Base-by-base conservation (phyloP, 2,113 vertebrate species). In the Nannobrachium achirus region DNA sequence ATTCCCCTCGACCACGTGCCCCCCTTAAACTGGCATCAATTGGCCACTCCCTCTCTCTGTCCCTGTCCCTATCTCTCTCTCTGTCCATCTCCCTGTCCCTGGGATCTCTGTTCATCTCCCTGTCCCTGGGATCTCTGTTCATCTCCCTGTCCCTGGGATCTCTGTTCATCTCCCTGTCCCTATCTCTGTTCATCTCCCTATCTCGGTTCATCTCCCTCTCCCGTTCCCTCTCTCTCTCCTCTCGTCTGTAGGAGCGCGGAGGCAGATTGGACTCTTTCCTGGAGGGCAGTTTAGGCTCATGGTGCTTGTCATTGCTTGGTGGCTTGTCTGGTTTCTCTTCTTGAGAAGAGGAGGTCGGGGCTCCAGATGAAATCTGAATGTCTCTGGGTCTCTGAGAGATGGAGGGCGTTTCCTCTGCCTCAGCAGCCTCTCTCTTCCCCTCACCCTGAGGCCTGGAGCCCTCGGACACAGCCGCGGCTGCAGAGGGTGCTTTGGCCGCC, bases 1-100 rank as follows among this genome's bases (percentile, higher is more conserved):
- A 99, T 66, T 99, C 98, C 0, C 98, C 98, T 14, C 97, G 91
- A 15, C 97, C 98, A 15, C 98, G 93, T 9, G 95, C 96, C 82
- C 97, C 96, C 82, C 97, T 93, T 66, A 95, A 97, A 3, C 86
- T 95, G 33, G 94, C 90, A 53, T 99, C 98, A 25, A 89, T 79
- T 25, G 95, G 95, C 96, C 97, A 98, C 60, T 98, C 96, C 69
- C 94, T 89, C 0, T 98, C 97, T 77, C 94, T 88, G n/a, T 92
- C 92, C 3, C 10, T 51, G 7, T 75, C 81, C n/a, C 65, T 20
- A n/a, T 84, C 82, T 15, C 71, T 56, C 25, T 33, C 25, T 33
- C 25, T 33, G 2, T 73, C 65, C 10, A 53, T 55, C 3, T 75
- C 72, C 11, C 71, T 59, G 9, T 70, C 78, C 39, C 61, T n/a